Percentiles rank a stretch among this genome's conserved stretches.
These are phyloP conservation scores for Microctenopoma lineatum DNA, from an alignment of 2,797 vertebrate genomes.

Conservation along the genomic window DNA sequence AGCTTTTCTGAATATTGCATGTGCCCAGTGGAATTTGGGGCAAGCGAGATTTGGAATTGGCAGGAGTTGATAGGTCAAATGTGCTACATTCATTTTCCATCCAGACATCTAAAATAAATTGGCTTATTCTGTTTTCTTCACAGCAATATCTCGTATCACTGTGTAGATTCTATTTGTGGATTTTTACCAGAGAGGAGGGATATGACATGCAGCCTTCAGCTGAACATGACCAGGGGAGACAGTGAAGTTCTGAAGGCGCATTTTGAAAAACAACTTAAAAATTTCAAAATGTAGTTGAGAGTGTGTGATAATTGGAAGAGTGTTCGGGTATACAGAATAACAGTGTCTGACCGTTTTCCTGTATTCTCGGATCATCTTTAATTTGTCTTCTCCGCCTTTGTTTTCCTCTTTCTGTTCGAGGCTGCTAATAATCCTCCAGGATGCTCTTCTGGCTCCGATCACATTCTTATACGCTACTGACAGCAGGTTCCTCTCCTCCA, in stretches of 20 bases:
- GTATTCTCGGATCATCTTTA: constrained; percentile 97
- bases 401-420: constrained; percentile 98
- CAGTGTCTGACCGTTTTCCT: constrained; percentile 90
- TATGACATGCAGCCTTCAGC: no score
- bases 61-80: no score
- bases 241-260: no score
- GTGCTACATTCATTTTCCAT: no score
- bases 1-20: not conserved
- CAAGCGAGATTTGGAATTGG: no score
- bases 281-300: not conserved
- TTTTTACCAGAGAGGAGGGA: no score
- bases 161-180: no score
- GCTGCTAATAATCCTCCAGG: constrained; percentile 99
- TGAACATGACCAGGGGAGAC: no score
- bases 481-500: constrained; percentile 96
- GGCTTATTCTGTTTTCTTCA: not conserved
- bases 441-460: constrained; percentile 95
- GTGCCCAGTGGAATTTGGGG: not conserved
- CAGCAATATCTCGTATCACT: no score
- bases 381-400: constrained; percentile 94
- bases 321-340: not conserved
- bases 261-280: no score
- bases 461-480: constrained; percentile 98
- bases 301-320: no score
- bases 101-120: no score